These are phyloP conservation scores for Prolemur simus DNA, from an alignment of 2,113 vertebrate genomes.

Conservation along the genomic window DNA sequence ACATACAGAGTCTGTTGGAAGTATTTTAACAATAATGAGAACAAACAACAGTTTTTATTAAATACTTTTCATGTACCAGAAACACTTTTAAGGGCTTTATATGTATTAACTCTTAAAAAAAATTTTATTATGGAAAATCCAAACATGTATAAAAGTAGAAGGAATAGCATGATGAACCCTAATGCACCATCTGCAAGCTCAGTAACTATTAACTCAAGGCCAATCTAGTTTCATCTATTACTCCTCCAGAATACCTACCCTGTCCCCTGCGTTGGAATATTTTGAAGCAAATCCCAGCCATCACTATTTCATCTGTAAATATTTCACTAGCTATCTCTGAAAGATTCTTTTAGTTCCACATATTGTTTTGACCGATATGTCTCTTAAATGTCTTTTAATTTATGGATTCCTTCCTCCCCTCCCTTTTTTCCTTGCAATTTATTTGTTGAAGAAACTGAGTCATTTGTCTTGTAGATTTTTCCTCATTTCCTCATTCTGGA, in stretches of 20 bases:
- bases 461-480: not conserved
- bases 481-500: not conserved
- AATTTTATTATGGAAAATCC: not conserved
- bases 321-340: not conserved
- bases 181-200: not conserved
- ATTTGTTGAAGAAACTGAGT: not conserved
- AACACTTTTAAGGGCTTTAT: not conserved
- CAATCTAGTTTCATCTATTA: not conserved
- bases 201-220: not conserved
- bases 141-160: not conserved
- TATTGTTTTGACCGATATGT: not conserved
- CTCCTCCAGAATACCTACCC: not conserved
- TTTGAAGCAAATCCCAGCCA: conserved; percentile 21
- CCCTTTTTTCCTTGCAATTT: not conserved
- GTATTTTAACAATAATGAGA: not conserved
- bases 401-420: not conserved
- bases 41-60: not conserved
- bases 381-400: not conserved
- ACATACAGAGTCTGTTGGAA: not conserved
- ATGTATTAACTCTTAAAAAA: not conserved
- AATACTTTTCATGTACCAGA: not conserved
- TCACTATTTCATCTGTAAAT: not conserved
- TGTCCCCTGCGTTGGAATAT: not conserved
- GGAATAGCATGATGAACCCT: not conserved
- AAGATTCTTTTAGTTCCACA: not conserved